Base-by-base conservation (phyloP, 2,888 invertebrate genomes). In the Brachynemurus nebulosus region DNA sequence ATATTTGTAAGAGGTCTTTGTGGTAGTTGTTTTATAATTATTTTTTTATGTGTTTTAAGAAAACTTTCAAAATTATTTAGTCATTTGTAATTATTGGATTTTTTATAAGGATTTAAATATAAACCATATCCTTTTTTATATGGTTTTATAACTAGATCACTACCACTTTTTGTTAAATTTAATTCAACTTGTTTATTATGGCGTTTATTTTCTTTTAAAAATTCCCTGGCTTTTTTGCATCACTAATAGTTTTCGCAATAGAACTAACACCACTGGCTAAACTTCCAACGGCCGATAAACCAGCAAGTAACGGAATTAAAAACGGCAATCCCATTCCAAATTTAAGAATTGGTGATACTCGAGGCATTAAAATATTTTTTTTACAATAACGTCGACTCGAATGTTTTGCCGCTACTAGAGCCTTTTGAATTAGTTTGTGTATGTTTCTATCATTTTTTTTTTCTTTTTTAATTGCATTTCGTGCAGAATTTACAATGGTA, bases 251-350 rank as follows among this genome's bases (percentile, higher is more conserved):
- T 45, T 57, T 58, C 2, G 53, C 50, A 19, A 59, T 53, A 42
- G 55, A 54, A 11, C 58, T 52, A 27, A 55, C 55, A 18, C 58
- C 58, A 23, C 59, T 58, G n/a, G 54, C 52, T 45, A 59, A 48
- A 36, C 52, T 47, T 2, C 58, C 60, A 7, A 52, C 12, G n/a
- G 57, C 55, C 7, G 54, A 51, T 33, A 58, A 45, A 30, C 55
- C 56, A 2, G 58, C 55, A 47, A 57, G 54, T 25, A 59, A 53
- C 2, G 56, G 55, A 18, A 58, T 49, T 21, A 56, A 43, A n/a
- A n/a, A n/a, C 7, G 55, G 55, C 40, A 54, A 45, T n/a, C 55
- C 41, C 21, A 56, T 56, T 17, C 56, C 54, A 21, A 43, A 40
- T 50, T 55, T 56, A 5, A 54, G 54, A 16, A 56, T 17, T 16